Percentiles rank a stretch among this genome's conserved stretches.
Evolutionary conservation across 2,888 invertebrate genomes (phyloP).

Genomic region (Lycaena phlaeas): DNA sequence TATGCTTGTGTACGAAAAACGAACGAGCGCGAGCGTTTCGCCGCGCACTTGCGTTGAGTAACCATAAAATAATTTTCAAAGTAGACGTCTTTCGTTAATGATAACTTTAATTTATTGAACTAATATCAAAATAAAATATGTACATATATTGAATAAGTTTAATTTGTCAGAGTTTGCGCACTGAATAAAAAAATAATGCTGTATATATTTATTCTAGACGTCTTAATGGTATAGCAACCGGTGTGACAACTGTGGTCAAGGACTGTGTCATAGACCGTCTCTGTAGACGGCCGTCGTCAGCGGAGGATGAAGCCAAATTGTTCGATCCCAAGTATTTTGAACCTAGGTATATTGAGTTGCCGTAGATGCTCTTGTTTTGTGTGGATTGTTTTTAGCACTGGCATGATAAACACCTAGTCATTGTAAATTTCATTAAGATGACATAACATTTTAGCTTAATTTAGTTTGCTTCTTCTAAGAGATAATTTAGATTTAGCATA

Average conservation of each 20-base stretch:
- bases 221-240: slow-evolving; percentile 80
- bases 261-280: slow-evolving; percentile 78
- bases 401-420: slow-evolving; percentile 1
- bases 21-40: no score
- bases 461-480: slow-evolving; percentile 2
- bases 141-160: no score
- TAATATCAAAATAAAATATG: no score
- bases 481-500: neutral
- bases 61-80: no score
- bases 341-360: slow-evolving; percentile 75
- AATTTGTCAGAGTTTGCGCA: no score
- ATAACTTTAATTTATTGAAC: no score
- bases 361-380: slow-evolving; percentile 36
- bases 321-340: slow-evolving; percentile 78
- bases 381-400: slow-evolving; percentile 5
- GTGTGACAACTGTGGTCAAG: slow-evolving; percentile 78
- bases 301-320: slow-evolving; percentile 55
- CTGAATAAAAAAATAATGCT: no score
- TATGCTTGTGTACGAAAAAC: no score
- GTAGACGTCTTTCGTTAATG: no score
- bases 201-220: slow-evolving; percentile 64
- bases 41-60: no score
- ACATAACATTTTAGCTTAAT: neutral
- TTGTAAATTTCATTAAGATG: neutral
- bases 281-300: slow-evolving; percentile 54